Percentiles rank a stretch among this genome's conserved stretches.
These are phyloP conservation scores for Chondrilla cf. caribensis DNA, from an alignment of 37 sponge, comb jelly and placozoan species.

Conservation along the genomic window DNA sequence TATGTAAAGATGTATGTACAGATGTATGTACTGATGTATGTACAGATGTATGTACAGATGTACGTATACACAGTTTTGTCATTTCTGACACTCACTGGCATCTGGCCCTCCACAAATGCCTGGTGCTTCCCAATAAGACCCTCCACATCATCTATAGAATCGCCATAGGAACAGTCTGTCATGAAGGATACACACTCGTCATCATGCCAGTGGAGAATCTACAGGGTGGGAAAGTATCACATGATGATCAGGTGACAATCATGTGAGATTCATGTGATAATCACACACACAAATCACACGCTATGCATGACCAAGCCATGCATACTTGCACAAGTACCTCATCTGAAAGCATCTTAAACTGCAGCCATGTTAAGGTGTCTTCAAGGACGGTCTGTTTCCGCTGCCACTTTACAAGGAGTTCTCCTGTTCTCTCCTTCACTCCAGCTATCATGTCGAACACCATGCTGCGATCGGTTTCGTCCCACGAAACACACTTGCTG, in stretches of 20 bases:
- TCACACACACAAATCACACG: too few species aligned
- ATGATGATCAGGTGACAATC: too few species aligned
- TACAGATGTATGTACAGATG: too few species aligned
- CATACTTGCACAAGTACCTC: constrained; percentile 15
- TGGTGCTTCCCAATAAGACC: background rate
- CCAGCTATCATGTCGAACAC: constrained; percentile 8
- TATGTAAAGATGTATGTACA: too few species aligned
- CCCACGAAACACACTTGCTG: background rate
- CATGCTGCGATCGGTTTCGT: background rate
- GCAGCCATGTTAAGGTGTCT: constrained; percentile 28
- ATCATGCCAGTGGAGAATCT: constrained; percentile 13
- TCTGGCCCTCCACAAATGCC: constrained; percentile 29
- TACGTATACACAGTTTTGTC: too few species aligned
- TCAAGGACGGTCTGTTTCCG: constrained; percentile 30
- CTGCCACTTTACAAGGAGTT: constrained; percentile 35
- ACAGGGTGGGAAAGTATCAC: background rate
- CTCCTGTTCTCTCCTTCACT: background rate
- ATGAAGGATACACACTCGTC: constrained; percentile 1
- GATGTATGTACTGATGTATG: too few species aligned
- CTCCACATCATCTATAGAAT: constrained; percentile 25
- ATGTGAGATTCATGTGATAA: too few species aligned
- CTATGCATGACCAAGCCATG: too few species aligned
- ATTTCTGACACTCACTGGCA: constrained; percentile 4
- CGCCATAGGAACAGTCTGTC: constrained; percentile 11
- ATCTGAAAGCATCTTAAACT: constrained; percentile 34